Base-by-base conservation (phyloP, 2,113 vertebrate species). In the Butorides virescens region DNA sequence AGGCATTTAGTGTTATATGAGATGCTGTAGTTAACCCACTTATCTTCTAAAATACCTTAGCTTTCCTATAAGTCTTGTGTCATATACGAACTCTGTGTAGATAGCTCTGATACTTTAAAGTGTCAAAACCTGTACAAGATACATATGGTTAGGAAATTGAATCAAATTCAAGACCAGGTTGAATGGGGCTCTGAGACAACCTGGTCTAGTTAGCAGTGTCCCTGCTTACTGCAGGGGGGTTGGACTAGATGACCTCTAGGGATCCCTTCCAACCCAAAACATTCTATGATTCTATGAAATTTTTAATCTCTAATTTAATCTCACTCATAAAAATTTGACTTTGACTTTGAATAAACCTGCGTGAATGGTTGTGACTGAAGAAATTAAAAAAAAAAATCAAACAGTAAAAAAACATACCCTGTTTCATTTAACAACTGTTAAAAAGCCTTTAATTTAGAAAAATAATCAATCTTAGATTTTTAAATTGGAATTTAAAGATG, bases 51-150 rank as follows among this genome's bases (percentile, higher is more conserved):
- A 65, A 53, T 29, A 29, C 7, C 25, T 1, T 47, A 47, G 9
- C 18, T 65, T 66, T 85, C 50, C 37, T 49, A 1, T 22, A 50
- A 32, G 9, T 37, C 37, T 49, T n/a, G 11, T 53, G 10, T 37
- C n/a, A 52, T 11, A 15, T 63, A 13, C 0, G 1, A 29, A 5
- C 5, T 26, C 29, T 3, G 0, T 67, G 56, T 36, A 77, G 39
- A 46, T 15, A 46, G 12, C 4, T 72, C 58, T 15, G 32, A 61
- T 46, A 71, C 4, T 70, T 70, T 30, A 27, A 62, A 27, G 9
- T 12, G 10, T 62, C 0, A 0, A 66, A 53, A 65, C 7, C 29
- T 1, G 7, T 63, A 34, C 8, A 36, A 74, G 15, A 81, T 25
- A 47, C 0, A 2, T 22, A 66, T 39, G 19, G 9, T 47, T 72